phyloP scores from a whole-genome alignment of 1,140 invertebrate species.

The Chironomus striatipennis region DNA sequence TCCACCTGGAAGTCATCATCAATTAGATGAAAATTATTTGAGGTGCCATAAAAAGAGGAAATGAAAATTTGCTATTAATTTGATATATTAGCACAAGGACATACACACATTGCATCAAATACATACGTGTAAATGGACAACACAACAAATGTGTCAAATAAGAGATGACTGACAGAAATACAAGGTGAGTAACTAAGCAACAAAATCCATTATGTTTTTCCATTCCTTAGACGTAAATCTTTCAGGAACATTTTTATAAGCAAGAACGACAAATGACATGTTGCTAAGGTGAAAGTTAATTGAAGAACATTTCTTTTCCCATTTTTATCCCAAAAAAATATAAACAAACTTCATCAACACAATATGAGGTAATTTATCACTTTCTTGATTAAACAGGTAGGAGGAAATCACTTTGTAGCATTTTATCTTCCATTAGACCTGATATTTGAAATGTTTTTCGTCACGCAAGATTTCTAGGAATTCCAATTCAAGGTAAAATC shows the following conservation, averaged over 20 bases:
- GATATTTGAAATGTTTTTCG: too few species aligned
- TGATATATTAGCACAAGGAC: not conserved
- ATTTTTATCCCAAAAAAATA: not conserved
- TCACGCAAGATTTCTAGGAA: too few species aligned
- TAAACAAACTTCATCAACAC: not conserved
- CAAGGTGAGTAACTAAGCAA: too few species aligned
- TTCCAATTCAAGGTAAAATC: too few species aligned
- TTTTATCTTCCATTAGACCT: too few species aligned
- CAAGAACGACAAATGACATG: not conserved
- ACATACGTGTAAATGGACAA: not conserved
- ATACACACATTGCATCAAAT: not conserved
- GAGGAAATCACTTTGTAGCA: not conserved
- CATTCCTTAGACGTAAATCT: not conserved
- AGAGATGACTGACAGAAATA: too few species aligned
- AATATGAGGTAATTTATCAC: conserved; percentile 7
- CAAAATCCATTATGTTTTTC: too few species aligned
- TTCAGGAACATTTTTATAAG: not conserved
- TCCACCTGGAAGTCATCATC: too few species aligned
- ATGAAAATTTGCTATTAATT: not conserved
- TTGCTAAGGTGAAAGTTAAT: not conserved
- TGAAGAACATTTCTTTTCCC: not conserved
- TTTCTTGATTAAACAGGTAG: not conserved
- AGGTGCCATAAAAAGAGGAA: too few species aligned
- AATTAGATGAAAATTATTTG: too few species aligned
- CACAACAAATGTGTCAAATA: not conserved